Base-by-base conservation (phyloP, 2,797 vertebrate species). In the Naso thynnoides region DNA sequence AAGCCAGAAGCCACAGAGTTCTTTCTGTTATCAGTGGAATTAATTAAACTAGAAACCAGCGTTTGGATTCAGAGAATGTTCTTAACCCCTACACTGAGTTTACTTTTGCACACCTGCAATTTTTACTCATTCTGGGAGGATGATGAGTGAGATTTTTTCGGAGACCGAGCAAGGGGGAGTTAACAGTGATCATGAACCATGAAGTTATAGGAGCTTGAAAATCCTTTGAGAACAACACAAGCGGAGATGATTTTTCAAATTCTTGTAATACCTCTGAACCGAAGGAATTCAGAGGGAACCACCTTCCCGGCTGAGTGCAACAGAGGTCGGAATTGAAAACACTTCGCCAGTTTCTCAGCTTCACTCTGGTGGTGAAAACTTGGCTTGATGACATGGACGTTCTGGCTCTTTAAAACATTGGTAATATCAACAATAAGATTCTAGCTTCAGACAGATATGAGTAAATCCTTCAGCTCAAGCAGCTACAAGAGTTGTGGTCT, bases 241-340 rank as follows among this genome's bases (percentile, higher is more conserved):
- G 24, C 7, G 10, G 9, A 31, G n/a, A 3, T 9, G 1, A 16
- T 26, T 1, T 26, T 1, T 23, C 0, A n/a, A 41, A 79, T 79
- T 70, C 53, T 41, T 71, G 16, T 13, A 5, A 73, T 62, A 23
- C n/a, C 66, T 71, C 4, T 47, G 5, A 56, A 3, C 31, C 5
- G 11, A 21, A 61, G 15, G 27, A 60, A 48, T 50, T 23, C 15
- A 54, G 8, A 44, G 2, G 0, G 33, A 68, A 38, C 39, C 47
- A 3, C 31, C 24, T 27, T 16, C 2, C 7, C 0, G 10, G 29
- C 0, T 5, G 18, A 33, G 16, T 8, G 26, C 38, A 44, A 15
- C 13, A 31, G 13, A 67, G 29, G 1, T 49, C 36, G 14, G 14
- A 38, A 50, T 38, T 3, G n/a, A n/a, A 39, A 49, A 36, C 9